Evolutionary conservation across 2,888 invertebrate genomes (phyloP).

Genomic region (Drosophila recens): DNA sequence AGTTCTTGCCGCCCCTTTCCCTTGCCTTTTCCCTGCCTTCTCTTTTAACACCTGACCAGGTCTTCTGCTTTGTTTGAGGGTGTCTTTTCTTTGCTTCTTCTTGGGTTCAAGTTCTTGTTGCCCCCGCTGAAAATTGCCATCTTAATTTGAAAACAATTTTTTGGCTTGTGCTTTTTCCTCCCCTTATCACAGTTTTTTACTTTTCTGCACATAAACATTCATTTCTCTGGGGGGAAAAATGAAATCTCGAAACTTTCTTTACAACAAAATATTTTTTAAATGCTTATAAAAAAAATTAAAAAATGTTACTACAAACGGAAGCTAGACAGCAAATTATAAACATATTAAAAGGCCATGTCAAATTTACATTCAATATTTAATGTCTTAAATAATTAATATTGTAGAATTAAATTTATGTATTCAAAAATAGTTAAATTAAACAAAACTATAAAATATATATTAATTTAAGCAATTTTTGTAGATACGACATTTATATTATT

Average conservation of each 20-base stretch:
- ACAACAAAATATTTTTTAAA: constrained; percentile 3
- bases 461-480: too few relatives aligned
- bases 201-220: constrained; percentile 44
- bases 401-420: not conserved
- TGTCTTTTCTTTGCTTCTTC: not conserved
- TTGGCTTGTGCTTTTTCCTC: constrained; percentile 28
- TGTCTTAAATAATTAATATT: not conserved
- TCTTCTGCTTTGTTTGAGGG: constrained; percentile 5
- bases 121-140: constrained; percentile 59
- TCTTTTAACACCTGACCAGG: constrained; percentile 32
- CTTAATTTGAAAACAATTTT: constrained; percentile 81
- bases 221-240: constrained; percentile 51
- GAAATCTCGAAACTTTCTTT: constrained; percentile 1
- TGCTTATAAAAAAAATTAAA: not conserved
- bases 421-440: too few relatives aligned
- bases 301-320: not conserved
- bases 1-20: constrained; percentile 38
- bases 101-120: constrained; percentile 7
- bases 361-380: too few relatives aligned
- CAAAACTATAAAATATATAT: too few relatives aligned
- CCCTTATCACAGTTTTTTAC: constrained; percentile 32
- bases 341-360: not conserved
- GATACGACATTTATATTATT: too few relatives aligned
- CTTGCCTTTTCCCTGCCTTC: not conserved
- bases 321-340: not conserved